Evolutionary conservation across 2,797 vertebrate genomes (phyloP), one percentile per base, ranked within the genome.

Genomic region (Uromys caudimaculatus): DNA sequence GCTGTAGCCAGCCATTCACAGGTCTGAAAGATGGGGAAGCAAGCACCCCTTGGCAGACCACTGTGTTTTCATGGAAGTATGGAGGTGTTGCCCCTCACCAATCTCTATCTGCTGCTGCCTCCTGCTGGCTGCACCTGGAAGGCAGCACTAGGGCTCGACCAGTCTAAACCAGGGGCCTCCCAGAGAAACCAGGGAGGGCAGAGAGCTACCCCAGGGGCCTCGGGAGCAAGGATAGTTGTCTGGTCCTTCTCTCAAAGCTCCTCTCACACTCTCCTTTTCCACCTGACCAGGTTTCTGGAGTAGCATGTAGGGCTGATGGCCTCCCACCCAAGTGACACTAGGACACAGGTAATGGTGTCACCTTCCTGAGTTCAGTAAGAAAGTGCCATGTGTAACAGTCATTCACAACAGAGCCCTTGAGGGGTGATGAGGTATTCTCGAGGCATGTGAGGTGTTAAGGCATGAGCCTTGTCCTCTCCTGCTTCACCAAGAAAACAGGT

Each of bases 31-130:
- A 54, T 1, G 41, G 9, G 52, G 47, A 56, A 35, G 54, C 38
- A 21, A 47, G n/a, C 21, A 16, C 17, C 35, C 38, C 41, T 24
- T 58, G 71, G 54, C 52, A 23, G 38, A 17, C n/a, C 38, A 32
- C 27, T 32, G 86, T 58, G 27, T 52, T 69, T 47, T 52, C 21
- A 52, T 38, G 35, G 32, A 17, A 2, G 78, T 56, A 10, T 60
- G 44, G 41, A 38, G 32, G 44, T 50, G 47, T 71, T 67, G 52
- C 13, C 50, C 35, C 1, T 52, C 58, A n/a, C 52, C n/a, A 38
- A n/a, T 38, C 23, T n/a, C 35, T 35, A 21, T 50, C 89, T 67
- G n/a, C 77, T 75, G 44, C 90, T 64, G 90, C 47, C 89, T 73
- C n/a, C 77, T 75, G n/a, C 83, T 58, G 90, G 85, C 56, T 6